Conservation (phyloP, 2,888 invertebrate species). For the Pegoplata infirma region DNA sequence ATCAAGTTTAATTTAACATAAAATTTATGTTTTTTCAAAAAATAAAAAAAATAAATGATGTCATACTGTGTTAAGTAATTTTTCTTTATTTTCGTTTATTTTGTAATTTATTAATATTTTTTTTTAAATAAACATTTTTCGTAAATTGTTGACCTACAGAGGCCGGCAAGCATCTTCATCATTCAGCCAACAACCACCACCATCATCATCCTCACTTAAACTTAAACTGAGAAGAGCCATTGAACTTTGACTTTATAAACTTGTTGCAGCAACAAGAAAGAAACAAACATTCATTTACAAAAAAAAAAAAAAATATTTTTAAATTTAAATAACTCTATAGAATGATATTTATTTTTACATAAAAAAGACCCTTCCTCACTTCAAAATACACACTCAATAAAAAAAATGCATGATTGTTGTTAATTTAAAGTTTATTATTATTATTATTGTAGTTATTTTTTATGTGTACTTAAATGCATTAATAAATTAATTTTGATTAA, state of each 20-base stretch:
- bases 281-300: background rate
- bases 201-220: constrained; percentile 13
- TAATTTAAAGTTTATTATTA: constrained; percentile 48
- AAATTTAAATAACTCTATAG: background rate
- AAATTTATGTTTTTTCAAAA: background rate
- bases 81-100: background rate
- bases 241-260: constrained; percentile 61
- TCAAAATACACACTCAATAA: background rate
- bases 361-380: background rate
- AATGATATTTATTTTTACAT: background rate
- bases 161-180: background rate
- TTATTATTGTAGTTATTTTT: constrained; percentile 17
- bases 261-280: constrained; percentile 47
- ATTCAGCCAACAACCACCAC: no score
- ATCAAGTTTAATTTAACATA: background rate
- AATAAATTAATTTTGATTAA: constrained; percentile 34
- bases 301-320: no score
- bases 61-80: background rate
- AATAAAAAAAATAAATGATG: background rate
- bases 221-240: constrained; percentile 37
- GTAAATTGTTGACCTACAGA: constrained; percentile 44
- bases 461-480: constrained; percentile 7
- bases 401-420: constrained; percentile 28
- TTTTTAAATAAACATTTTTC: constrained; percentile 26
- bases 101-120: no score